These are phyloP conservation scores for Sardinella longiceps DNA, from an alignment of 2,797 vertebrate species.

Conservation along the genomic window DNA sequence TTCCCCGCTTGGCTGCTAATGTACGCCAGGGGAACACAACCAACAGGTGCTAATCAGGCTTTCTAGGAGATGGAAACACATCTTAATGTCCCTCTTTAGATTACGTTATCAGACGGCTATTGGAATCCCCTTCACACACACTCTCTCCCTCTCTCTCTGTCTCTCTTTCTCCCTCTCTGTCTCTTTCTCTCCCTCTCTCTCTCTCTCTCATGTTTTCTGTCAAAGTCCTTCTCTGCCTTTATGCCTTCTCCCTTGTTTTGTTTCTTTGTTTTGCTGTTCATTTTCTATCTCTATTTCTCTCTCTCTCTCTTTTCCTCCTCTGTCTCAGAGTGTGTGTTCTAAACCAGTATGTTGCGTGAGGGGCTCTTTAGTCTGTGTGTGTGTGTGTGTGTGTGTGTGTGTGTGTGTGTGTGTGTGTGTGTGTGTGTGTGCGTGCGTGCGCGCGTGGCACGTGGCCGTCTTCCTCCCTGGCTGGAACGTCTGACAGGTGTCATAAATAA, in stretches of 20 bases:
- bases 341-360: neutral
- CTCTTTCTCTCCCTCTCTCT: neutral
- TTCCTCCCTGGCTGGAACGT: neutral
- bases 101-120: neutral
- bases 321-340: neutral
- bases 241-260: neutral
- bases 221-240: neutral
- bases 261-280: neutral
- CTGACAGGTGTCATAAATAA: constrained; percentile 39
- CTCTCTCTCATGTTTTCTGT: neutral
- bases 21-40: neutral
- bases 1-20: constrained; percentile 25
- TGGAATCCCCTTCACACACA: neutral
- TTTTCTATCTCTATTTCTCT: neutral
- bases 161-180: neutral
- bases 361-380: neutral
- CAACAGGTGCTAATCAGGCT: constrained; percentile 28
- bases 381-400: neutral
- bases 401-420: neutral
- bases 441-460: neutral
- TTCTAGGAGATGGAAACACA: neutral
- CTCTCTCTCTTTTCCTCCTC: no score
- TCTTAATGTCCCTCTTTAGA: constrained; percentile 13
- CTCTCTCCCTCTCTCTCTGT: neutral
- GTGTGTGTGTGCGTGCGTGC: neutral